Base-by-base conservation (phyloP, 2,113 vertebrate species). In the Grus americana region DNA sequence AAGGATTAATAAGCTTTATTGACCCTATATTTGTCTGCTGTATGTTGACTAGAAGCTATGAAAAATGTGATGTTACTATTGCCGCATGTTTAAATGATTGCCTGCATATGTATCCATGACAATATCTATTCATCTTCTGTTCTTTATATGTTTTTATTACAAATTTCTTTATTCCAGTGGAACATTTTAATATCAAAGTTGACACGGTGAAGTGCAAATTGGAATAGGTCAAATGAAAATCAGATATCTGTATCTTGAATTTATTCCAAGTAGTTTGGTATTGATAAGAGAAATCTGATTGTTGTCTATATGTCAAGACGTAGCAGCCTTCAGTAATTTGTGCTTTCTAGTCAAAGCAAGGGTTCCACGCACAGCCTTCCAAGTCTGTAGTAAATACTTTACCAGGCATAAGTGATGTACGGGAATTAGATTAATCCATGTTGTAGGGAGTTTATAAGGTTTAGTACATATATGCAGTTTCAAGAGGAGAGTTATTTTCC, bases 31-130 rank as follows among this genome's bases (percentile, higher is more conserved):
- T 96, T 97, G 93, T 85, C 87, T 78, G 61, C 94, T 95, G 75
- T 86, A 95, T 76, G 92, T 97, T 88, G 92, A 96, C 93, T n/a
- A 65, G 65, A 96, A 95, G 92, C 73, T 82, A 94, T 97, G 95
- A 98, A 93, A 98, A 97, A 97, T 87, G 93, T 74, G 92, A 92
- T 87, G 96, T 79, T 88, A 90, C 94, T 86, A 89, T 78, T 95
- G 96, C 92, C 3, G 75, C 83, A 46, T 67, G 72, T 87, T 94
- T 93, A 95, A 97, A 97, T 90, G 95, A 93, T 84, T 91, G 65
- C 81, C 89, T 94, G 92, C 81, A 38, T 96, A 62, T 84, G 88
- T 91, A 95, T 97, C 96, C 95, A 85, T 94, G 96, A 96, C 78
- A 91, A 36, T 97, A 94, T 92, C 96, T 95, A 95, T 95, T 84